phyloP scores from a whole-genome alignment of 1,140 invertebrate species.

The Drosophila repletoides region DNA sequence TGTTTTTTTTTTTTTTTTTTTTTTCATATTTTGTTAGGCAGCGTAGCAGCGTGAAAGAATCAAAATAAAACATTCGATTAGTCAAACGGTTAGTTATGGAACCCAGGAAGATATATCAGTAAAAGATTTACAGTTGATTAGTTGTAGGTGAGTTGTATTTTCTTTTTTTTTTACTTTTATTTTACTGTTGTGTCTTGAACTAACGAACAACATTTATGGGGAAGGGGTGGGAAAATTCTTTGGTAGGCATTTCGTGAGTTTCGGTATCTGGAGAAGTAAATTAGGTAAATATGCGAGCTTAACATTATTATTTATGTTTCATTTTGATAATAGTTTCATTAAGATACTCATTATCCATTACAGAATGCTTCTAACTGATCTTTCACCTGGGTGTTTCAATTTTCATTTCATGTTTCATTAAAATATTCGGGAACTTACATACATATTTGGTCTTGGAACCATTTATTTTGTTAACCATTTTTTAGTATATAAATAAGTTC shows the following conservation, averaged over 20 bases:
- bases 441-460: neutral
- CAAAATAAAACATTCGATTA: conserved; percentile 30
- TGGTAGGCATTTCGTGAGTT: neutral
- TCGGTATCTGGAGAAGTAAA: neutral
- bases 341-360: no score
- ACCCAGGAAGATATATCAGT: neutral
- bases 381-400: no score
- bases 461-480: neutral
- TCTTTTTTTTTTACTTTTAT: neutral
- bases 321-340: no score
- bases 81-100: conserved; percentile 21
- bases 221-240: neutral
- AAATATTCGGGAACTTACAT: no score
- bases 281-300: conserved; percentile 9
- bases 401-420: neutral
- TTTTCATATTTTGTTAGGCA: conserved; percentile 6
- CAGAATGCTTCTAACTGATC: no score
- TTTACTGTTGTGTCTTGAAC: conserved; percentile 11
- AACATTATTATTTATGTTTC: neutral
- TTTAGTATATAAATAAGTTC: neutral
- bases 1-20: conserved; percentile 2
- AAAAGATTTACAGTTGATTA: conserved; percentile 14
- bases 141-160: conserved; percentile 9
- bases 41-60: neutral
- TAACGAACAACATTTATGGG: conserved; percentile 46